Percentiles rank a stretch among this genome's conserved stretches.
Conservation (phyloP, 2,113 vertebrate species). For the Atrichornis clamosus region DNA sequence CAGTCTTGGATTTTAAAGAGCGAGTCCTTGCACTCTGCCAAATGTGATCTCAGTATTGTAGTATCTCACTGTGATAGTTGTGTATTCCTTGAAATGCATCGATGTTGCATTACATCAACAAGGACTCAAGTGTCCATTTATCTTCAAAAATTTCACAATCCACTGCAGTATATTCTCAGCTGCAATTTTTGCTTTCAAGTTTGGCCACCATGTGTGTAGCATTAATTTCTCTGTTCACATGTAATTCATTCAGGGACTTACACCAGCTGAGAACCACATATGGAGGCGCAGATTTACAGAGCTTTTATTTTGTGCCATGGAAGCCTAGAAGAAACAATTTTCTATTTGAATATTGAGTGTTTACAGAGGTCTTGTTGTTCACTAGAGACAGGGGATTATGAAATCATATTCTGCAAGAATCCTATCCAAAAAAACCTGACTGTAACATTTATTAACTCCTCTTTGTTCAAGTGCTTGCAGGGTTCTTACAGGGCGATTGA, state of each 20-base stretch:
- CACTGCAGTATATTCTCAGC: conserved; percentile 58
- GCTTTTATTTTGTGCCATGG: conserved; percentile 75
- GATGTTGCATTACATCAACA: conserved; percentile 45
- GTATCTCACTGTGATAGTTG: background rate
- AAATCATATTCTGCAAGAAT: conserved; percentile 58
- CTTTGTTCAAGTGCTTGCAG: background rate
- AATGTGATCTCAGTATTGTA: background rate
- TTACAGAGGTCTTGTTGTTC: conserved; percentile 62
- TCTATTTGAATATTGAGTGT: conserved; percentile 73
- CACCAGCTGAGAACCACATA: conserved; percentile 79
- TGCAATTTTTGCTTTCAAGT: conserved; percentile 75
- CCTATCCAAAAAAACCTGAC: conserved; percentile 20
- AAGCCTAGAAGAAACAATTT: conserved; percentile 73
- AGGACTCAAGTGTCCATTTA: conserved; percentile 52
- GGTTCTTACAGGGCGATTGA: background rate
- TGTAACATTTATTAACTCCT: conserved; percentile 38
- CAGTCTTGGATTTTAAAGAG: conserved; percentile 37
- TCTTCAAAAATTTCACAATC: conserved; percentile 70
- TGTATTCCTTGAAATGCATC: conserved; percentile 36
- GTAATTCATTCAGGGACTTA: conserved; percentile 76
- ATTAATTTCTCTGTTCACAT: conserved; percentile 75
- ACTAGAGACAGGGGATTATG: conserved; percentile 70
- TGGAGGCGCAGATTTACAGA: conserved; percentile 75
- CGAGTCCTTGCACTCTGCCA: background rate
- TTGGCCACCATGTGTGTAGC: conserved; percentile 71